Conservation (phyloP, 2,113 vertebrate genomes). For the Tautogolabrus adspersus region DNA sequence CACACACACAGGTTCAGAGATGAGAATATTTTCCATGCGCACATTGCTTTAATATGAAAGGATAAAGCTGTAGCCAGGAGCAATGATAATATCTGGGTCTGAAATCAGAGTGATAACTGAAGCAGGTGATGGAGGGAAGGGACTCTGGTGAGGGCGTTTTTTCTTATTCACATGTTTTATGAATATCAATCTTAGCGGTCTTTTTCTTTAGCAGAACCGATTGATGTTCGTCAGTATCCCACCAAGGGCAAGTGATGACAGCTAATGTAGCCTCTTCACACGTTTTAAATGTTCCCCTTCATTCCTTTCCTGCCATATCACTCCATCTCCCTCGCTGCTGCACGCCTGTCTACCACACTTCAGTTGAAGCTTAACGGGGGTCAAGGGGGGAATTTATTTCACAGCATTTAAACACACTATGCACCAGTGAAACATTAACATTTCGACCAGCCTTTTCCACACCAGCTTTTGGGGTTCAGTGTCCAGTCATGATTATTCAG, state of each 20-base stretch:
- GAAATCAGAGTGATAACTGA: constrained; percentile 29
- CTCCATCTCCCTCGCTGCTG: constrained; percentile 15
- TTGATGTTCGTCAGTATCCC: constrained; percentile 8
- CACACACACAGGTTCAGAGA: constrained; percentile 21
- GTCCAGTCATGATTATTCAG: background rate
- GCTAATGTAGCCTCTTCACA: constrained; percentile 22
- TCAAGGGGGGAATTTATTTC: constrained; percentile 23
- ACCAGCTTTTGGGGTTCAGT: constrained; percentile 12
- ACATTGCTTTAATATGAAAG: constrained; percentile 1
- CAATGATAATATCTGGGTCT: constrained; percentile 28
- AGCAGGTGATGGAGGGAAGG: constrained; percentile 4
- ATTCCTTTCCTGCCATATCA: background rate
- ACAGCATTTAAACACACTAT: constrained; percentile 36
- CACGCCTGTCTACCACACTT: constrained; percentile 34
- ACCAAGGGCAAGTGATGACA: constrained; percentile 12
- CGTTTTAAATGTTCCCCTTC: constrained; percentile 12
- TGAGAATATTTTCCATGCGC: constrained; percentile 5
- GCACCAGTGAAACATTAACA: background rate
- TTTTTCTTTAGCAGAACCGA: background rate
- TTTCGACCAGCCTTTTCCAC: background rate
- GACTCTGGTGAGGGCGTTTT: background rate
- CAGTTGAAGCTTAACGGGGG: constrained; percentile 11
- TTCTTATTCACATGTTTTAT: background rate
- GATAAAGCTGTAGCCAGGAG: constrained; percentile 16
- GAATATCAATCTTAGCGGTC: background rate